Evolutionary conservation across 64 coral and sea anemone species (phyloP).

Genomic region (Actinia tenebrosa): DNA sequence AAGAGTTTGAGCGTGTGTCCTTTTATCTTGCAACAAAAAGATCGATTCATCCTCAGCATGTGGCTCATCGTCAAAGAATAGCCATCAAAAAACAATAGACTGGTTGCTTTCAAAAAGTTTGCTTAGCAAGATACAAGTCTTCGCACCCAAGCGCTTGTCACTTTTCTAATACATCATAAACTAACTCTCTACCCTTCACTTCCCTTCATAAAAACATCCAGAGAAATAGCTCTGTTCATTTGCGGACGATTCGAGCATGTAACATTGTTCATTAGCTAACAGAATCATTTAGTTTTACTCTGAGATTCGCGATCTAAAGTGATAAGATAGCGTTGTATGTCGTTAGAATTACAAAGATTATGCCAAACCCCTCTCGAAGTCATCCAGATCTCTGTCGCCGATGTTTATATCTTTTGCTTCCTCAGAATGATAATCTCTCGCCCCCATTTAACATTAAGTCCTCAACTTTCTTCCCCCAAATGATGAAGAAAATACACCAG

Average conservation of each 20-base stretch:
- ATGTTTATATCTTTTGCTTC: background rate
- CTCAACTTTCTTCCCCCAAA: background rate
- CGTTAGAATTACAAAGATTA: background rate
- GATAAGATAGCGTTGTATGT: background rate
- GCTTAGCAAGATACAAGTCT: background rate
- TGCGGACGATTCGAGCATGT: background rate
- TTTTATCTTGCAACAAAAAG: slow-evolving; percentile 18
- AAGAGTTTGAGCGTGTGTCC: slow-evolving; percentile 3
- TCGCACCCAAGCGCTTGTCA: background rate
- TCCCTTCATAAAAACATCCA: background rate
- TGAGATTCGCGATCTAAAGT: background rate
- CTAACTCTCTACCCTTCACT: background rate
- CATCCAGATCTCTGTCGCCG: background rate
- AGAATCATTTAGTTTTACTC: slow-evolving; percentile 1
- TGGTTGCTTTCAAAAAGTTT: background rate
- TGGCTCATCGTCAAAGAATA: slow-evolving; percentile 2
- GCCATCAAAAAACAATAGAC: slow-evolving; percentile 14
- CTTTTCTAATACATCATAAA: background rate
- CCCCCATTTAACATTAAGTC: background rate
- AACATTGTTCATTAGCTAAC: background rate
- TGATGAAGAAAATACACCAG: no score
- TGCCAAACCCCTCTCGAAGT: slow-evolving; percentile 4
- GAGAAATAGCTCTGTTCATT: background rate
- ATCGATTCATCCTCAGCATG: slow-evolving; percentile 14
- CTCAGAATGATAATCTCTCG: background rate